phyloP scores from a whole-genome alignment of 2,113 vertebrate species.

The Shinisaurus crocodilurus region DNA sequence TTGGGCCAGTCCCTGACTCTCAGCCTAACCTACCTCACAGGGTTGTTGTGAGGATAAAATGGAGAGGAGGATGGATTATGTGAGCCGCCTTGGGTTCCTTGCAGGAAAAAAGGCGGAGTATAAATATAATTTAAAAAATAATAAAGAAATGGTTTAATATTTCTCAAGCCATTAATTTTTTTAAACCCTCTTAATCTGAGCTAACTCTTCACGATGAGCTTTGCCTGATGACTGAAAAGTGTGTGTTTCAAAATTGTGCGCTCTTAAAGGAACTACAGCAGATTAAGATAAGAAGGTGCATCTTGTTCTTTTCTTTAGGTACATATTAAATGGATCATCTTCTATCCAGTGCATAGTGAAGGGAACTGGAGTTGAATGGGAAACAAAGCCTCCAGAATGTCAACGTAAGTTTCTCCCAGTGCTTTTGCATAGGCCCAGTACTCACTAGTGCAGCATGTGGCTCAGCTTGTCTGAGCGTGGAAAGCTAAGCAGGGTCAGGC shows the following conservation, averaged over 20 bases:
- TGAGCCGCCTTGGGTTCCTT: too few species aligned
- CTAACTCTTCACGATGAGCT: background rate
- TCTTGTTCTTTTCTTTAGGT: slow-evolving; percentile 37
- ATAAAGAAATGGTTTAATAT: background rate
- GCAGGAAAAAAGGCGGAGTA: too few species aligned
- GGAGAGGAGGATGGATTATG: too few species aligned
- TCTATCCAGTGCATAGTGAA: slow-evolving; percentile 52
- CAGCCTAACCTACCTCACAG: too few species aligned
- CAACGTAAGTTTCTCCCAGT: slow-evolving; percentile 39
- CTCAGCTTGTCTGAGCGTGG: too few species aligned
- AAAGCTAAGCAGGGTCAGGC: too few species aligned
- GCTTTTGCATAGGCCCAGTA: background rate
- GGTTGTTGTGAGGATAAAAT: too few species aligned
- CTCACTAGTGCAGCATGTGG: too few species aligned
- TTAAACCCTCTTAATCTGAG: background rate
- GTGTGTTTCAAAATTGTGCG: accelerated
- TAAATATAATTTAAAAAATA: too few species aligned
- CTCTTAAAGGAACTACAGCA: accelerated
- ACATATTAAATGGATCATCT: slow-evolving; percentile 33
- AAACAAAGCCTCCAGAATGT: slow-evolving; percentile 43
- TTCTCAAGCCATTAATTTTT: background rate
- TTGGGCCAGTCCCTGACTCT: too few species aligned
- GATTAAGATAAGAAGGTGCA: background rate
- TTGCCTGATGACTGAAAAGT: background rate
- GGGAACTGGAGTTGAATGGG: slow-evolving; percentile 36